Evolutionary conservation across 2,888 invertebrate species (phyloP), one percentile per base, ranked within the genome.

Genomic region (Argyra leucocephala): DNA sequence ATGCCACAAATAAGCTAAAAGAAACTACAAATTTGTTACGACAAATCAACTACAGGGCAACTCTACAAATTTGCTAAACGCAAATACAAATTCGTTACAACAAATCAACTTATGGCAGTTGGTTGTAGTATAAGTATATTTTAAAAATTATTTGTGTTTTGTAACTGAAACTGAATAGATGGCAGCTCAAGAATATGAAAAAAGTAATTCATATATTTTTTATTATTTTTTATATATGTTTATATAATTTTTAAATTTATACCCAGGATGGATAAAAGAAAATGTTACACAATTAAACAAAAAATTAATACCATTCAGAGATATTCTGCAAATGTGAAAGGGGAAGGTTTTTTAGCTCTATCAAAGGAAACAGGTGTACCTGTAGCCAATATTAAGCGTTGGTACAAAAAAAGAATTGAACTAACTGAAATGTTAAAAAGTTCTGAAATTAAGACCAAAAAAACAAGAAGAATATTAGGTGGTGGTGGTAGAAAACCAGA

Each of bases 401-500:
- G 62, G 62, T 63, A 63, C 23, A 63, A 57, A 22, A 48, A 63
- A 63, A 37, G 18, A 24, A n/a, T 21, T 22, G 48, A 48, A 22
- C 23, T 63, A 22, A 57, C 10, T 37, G 22, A 57, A 63, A 22
- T 63, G 5, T 24, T 63, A 10, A 57, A 63, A 57, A 63, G 22
- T 57, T 23, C 57, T 36, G 24, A 63, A 57, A 57, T 63, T 23
- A 21, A 37, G 62, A 22, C 22, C 21, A 62, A 21, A 31, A 22
- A 31, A 62, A 62, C 62, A 62, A 36, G 36, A 62, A 36, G 62
- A 62, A 36, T 36, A 21, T 31, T 37, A 37, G 62, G 62, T 26
- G 62, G 62, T 26, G 62, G 62, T 22, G 63, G 57, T 23, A 63
- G 63, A 63, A 63, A 63, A 57, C 57, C 48, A 23, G 57, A 63